phyloP scores from a whole-genome alignment of 2,113 vertebrate genomes.

The Strix aluco region DNA sequence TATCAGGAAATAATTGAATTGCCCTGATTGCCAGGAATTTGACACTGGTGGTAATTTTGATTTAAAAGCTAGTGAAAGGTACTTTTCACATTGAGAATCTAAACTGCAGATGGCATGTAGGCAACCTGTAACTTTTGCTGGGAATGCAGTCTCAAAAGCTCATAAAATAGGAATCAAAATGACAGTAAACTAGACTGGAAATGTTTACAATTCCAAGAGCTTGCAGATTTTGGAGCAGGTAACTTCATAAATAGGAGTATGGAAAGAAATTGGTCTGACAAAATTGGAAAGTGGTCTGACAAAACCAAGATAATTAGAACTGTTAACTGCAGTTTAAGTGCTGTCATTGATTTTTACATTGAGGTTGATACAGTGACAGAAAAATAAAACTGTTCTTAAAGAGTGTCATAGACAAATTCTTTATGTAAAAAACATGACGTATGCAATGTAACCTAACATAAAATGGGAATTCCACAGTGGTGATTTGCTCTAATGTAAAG shows the following conservation, averaged over 20 bases:
- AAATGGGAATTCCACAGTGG: background rate
- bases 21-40: conserved; percentile 24
- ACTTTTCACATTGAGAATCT: conserved; percentile 12
- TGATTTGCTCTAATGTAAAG: background rate
- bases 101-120: background rate
- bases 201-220: background rate
- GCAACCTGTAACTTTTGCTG: background rate
- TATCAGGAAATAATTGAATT: conserved; percentile 46
- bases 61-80: conserved; percentile 44
- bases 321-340: background rate
- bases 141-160: background rate
- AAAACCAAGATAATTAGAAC: background rate
- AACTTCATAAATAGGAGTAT: background rate
- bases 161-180: conserved; percentile 38
- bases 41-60: conserved; percentile 35
- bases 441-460: background rate
- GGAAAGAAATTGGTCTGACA: background rate
- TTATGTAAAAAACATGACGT: background rate
- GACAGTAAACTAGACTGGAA: background rate
- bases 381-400: background rate
- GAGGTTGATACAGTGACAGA: background rate
- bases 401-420: background rate
- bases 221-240: background rate
- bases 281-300: background rate
- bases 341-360: background rate